Evolutionary conservation across 1,140 invertebrate genomes (phyloP).

Genomic region (Acyrthosiphon pisum): DNA sequence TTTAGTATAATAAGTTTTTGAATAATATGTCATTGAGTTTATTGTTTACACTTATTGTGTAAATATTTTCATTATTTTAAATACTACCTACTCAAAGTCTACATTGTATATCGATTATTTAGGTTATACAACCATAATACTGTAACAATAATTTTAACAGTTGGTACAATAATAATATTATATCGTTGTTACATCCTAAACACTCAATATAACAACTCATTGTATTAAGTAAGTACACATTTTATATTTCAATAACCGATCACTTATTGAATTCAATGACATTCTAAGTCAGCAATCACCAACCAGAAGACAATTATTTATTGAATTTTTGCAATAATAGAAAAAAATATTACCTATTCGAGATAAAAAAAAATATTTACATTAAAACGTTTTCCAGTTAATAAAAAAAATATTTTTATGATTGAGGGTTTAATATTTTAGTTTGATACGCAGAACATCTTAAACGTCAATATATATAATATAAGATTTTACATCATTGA

Average conservation of each 20-base stretch:
- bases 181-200: background rate
- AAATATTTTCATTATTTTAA: background rate
- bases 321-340: background rate
- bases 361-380: background rate
- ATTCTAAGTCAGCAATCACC: too few species aligned
- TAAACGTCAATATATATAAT: background rate
- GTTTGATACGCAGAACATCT: background rate
- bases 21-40: background rate
- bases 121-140: background rate
- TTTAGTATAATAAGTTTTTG: background rate
- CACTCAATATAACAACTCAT: background rate
- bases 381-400: background rate
- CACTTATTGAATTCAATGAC: too few species aligned
- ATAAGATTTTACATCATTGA: background rate
- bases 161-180: background rate
- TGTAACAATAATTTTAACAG: background rate
- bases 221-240: background rate
- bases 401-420: background rate
- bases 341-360: background rate
- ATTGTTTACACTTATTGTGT: background rate
- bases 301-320: background rate
- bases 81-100: background rate
- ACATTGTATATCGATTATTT: background rate
- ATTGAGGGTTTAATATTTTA: background rate
- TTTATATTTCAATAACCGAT: background rate